A percentile compares a stretch with the other conserved stretches of the same genome.
These are phyloP conservation scores for Pimpla rufipes DNA, from an alignment of 2,888 invertebrate genomes.

Conservation along the genomic window DNA sequence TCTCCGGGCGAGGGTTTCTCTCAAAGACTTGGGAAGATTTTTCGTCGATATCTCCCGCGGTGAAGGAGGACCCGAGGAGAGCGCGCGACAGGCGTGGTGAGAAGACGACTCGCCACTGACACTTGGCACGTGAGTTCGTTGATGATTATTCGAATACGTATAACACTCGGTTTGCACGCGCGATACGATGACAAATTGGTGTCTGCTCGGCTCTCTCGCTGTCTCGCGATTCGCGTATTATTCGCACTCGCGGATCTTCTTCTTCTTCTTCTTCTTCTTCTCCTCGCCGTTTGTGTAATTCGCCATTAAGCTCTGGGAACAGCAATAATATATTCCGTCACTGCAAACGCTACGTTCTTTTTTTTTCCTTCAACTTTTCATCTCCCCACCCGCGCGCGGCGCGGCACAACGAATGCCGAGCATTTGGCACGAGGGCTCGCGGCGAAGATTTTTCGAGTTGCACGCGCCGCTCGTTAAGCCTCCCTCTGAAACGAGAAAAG, in stretches of 20 bases:
- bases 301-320: too few species aligned
- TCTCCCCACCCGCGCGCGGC: too few species aligned
- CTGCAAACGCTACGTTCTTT: too few species aligned
- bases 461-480: constrained; percentile 44
- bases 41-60: too few species aligned
- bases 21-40: neutral
- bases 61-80: neutral
- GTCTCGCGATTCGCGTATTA: constrained; percentile 11
- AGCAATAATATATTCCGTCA: too few species aligned
- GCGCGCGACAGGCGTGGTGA: constrained; percentile 1
- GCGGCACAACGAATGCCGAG: constrained; percentile 2
- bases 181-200: constrained; percentile 49
- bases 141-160: constrained; percentile 23
- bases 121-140: constrained; percentile 45
- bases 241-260: neutral
- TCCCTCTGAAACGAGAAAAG: constrained; percentile 36
- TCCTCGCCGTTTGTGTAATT: too few species aligned
- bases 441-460: constrained; percentile 25
- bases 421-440: constrained; percentile 14
- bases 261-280: too few species aligned
- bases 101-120: constrained; percentile 5
- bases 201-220: constrained; percentile 2
- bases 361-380: neutral
- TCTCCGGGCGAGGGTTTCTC: too few species aligned
- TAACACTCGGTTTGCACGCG: neutral